A percentile compares a stretch with the other conserved stretches of the same genome.
Evolutionary conservation across 2,888 invertebrate genomes (phyloP).

Genomic region (Hypena proboscidalis): DNA sequence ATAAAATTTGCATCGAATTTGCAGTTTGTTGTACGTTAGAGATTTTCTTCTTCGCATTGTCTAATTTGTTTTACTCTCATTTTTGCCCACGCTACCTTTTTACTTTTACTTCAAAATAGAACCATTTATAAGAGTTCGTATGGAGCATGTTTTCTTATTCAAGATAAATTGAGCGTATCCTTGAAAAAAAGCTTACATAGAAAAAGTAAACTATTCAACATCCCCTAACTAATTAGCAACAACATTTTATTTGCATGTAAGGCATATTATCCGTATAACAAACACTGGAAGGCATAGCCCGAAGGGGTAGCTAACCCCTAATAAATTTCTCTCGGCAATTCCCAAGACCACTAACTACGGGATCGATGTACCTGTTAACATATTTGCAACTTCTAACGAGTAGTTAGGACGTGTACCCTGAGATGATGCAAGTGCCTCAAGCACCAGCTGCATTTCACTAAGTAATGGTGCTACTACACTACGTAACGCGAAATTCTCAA

Average conservation of each 20-base stretch:
- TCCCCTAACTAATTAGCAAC: background rate
- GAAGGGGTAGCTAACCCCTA: conserved; percentile 45
- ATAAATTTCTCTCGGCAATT: conserved; percentile 61
- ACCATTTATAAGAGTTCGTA: no score
- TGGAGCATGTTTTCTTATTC: no score
- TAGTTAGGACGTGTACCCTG: conserved; percentile 29
- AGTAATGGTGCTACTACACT: conserved; percentile 22
- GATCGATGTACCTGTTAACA: conserved; percentile 65
- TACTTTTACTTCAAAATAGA: no score
- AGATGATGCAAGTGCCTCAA: conserved; percentile 22
- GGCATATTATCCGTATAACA: conserved; percentile 5
- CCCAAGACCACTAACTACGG: conserved; percentile 49
- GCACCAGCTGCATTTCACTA: conserved; percentile 40
- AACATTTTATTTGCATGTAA: conserved; percentile 2
- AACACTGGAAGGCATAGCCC: conserved; percentile 11
- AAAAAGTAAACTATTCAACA: no score
- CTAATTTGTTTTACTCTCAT: no score
- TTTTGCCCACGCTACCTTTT: no score
- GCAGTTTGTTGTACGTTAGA: no score
- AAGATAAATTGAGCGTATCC: no score
- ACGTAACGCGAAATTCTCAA: conserved; percentile 12
- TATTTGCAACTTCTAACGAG: conserved; percentile 41
- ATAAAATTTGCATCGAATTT: no score
- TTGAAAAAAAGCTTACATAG: no score
- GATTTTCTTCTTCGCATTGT: no score